Evolutionary conservation across 2,888 invertebrate genomes (phyloP).

Genomic region (Hedya salicella): DNA sequence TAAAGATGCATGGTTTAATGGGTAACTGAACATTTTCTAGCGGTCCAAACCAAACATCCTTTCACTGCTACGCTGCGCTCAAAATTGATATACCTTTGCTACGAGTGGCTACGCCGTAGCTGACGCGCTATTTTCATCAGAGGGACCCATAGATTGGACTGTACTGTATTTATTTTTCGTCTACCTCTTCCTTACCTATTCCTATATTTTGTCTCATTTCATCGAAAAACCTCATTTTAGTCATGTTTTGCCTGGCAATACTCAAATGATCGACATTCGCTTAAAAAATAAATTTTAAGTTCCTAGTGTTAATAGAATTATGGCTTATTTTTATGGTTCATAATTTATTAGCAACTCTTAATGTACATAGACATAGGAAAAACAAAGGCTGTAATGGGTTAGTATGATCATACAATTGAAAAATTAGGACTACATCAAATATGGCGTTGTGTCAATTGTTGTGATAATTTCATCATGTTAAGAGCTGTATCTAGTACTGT

Average conservation of each 20-base stretch:
- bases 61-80: constrained; percentile 22
- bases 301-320: too few relatives aligned
- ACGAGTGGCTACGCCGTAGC: constrained; percentile 26
- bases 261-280: too few relatives aligned
- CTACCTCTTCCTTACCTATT: background rate
- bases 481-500: background rate
- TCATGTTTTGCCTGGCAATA: too few relatives aligned
- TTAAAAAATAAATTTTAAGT: too few relatives aligned
- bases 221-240: too few relatives aligned
- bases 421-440: constrained; percentile 16
- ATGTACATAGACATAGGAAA: constrained; percentile 3
- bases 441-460: constrained; percentile 14
- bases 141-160: constrained; percentile 2
- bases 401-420: constrained; percentile 24
- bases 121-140: background rate
- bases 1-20: background rate
- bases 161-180: background rate
- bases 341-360: background rate
- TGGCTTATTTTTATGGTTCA: too few relatives aligned
- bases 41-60: constrained; percentile 1
- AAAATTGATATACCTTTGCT: constrained; percentile 14
- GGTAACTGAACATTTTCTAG: background rate
- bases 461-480: constrained; percentile 19
- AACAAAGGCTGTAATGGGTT: constrained; percentile 28
- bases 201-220: background rate